These are phyloP conservation scores for Gymnocypris eckloni DNA, from an alignment of 2,797 vertebrate genomes.

Conservation along the genomic window DNA sequence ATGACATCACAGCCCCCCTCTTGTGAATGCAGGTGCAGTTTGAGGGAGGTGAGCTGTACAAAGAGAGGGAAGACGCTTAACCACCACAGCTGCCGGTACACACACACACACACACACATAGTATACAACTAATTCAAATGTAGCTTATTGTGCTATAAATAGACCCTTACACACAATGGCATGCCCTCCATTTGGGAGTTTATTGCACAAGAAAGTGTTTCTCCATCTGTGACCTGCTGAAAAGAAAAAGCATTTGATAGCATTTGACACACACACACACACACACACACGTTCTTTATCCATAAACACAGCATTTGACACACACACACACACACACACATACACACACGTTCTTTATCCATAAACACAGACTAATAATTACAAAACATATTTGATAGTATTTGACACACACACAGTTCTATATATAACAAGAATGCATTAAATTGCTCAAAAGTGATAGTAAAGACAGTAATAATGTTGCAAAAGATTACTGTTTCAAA, in stretches of 20 bases:
- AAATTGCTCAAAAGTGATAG: neutral
- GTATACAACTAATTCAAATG: conserved; percentile 5
- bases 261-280: neutral
- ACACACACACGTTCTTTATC: neutral
- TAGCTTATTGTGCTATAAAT: conserved; percentile 27
- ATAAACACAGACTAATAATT: too few relatives aligned
- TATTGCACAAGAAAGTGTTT: conserved; percentile 11
- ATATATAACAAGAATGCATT: neutral
- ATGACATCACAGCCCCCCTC: conserved; percentile 71
- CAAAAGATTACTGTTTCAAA: neutral
- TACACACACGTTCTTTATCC: too few relatives aligned
- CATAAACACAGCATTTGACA: too few relatives aligned
- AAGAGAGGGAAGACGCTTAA: conserved; percentile 74
- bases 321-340: too few relatives aligned
- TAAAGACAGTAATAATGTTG: neutral
- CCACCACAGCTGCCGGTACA: conserved; percentile 77
- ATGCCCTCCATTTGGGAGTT: conserved; percentile 7
- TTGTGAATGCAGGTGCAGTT: conserved; percentile 76
- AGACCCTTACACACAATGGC: neutral
- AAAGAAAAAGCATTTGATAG: neutral
- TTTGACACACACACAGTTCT: too few relatives aligned
- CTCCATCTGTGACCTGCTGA: neutral
- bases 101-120: neutral
- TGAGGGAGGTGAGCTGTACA: conserved; percentile 73
- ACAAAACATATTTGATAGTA: too few relatives aligned